phyloP scores from a whole-genome alignment of 2,797 vertebrate genomes.

The Labeo calbasu region DNA sequence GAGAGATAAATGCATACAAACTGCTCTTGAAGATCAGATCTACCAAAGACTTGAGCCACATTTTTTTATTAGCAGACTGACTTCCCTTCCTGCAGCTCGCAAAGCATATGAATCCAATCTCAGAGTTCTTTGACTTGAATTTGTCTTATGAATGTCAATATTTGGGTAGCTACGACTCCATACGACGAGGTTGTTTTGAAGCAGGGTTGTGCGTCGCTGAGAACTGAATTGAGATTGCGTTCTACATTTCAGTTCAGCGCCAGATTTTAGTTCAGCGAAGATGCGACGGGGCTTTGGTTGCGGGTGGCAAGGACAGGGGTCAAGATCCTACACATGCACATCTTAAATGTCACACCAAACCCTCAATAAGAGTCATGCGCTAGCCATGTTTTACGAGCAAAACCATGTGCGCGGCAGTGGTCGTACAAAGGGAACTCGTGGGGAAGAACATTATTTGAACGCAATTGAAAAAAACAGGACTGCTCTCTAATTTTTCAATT shows the following conservation, averaged over 20 bases:
- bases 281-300: not conserved
- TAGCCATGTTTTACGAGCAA: slow-evolving; percentile 45
- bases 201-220: not conserved
- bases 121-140: slow-evolving; percentile 76
- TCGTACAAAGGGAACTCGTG: slow-evolving; percentile 45
- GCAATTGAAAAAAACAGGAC: slow-evolving; percentile 39
- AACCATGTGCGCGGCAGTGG: slow-evolving; percentile 54
- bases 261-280: not conserved
- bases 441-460: slow-evolving; percentile 45
- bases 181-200: slow-evolving; percentile 54
- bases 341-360: slow-evolving; percentile 53
- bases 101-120: slow-evolving; percentile 78
- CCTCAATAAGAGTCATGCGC: slow-evolving; percentile 72
- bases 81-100: slow-evolving; percentile 56
- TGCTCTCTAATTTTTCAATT: slow-evolving; percentile 61
- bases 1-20: slow-evolving; percentile 61
- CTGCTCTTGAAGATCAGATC: slow-evolving; percentile 65
- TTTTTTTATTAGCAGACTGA: slow-evolving; percentile 71
- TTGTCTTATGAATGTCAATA: slow-evolving; percentile 78
- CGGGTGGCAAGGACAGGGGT: not conserved
- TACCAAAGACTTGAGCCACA: slow-evolving; percentile 67
- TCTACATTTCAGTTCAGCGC: not conserved
- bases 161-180: slow-evolving; percentile 68
- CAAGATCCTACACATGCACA: slow-evolving; percentile 7
- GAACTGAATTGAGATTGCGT: not conserved